Evolutionary conservation across 2,888 invertebrate species (phyloP).

Genomic region (Adelognathus sp.): DNA sequence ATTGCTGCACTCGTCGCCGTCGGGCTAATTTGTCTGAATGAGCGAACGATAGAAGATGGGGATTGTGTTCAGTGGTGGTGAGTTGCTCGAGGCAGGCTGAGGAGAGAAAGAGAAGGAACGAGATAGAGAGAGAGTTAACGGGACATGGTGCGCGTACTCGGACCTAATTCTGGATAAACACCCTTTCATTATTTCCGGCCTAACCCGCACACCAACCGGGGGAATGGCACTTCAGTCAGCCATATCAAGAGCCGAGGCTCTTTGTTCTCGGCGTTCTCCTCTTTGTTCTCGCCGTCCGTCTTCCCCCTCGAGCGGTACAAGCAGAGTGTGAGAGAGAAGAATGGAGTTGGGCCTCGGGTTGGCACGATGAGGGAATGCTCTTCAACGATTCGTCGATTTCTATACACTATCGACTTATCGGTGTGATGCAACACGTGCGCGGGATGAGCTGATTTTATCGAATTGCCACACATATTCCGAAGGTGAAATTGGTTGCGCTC

Average conservation of each 20-base stretch:
- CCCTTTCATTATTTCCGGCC: constrained; percentile 78
- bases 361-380: constrained; percentile 12
- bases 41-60: constrained; percentile 77
- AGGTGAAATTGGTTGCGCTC: constrained; percentile 14
- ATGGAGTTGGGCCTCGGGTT: background rate
- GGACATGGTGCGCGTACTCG: constrained; percentile 56
- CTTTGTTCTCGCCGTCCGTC: constrained; percentile 38
- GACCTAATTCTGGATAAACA: constrained; percentile 79
- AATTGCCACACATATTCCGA: constrained; percentile 38
- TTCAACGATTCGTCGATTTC: constrained; percentile 19
- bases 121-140: constrained; percentile 11
- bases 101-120: background rate
- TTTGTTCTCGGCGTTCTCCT: constrained; percentile 43
- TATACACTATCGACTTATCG: constrained; percentile 14
- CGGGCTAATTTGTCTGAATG: constrained; percentile 80
- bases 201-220: constrained; percentile 46
- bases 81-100: constrained; percentile 27
- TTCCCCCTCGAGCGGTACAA: constrained; percentile 1
- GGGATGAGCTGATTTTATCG: constrained; percentile 43
- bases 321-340: too few species aligned
- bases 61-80: constrained; percentile 66
- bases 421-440: constrained; percentile 42
- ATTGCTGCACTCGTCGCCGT: constrained; percentile 65
- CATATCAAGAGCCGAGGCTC: constrained; percentile 27
- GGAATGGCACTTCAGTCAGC: constrained; percentile 44